Conservation (phyloP, 2,797 vertebrate genomes). For the Tapera naevia region DNA sequence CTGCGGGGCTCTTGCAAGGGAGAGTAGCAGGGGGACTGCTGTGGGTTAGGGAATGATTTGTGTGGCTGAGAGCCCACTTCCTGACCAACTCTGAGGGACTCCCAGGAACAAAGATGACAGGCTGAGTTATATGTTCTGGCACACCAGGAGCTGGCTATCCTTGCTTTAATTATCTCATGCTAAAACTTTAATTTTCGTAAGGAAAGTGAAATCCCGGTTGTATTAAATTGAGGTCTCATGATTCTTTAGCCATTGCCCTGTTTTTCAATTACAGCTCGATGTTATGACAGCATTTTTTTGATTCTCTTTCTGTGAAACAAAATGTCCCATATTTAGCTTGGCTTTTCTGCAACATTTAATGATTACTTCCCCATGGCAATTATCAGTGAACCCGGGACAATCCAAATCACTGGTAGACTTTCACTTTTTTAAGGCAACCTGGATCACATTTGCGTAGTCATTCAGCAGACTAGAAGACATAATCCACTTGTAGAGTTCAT, state of each 20-base stretch:
- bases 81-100: background rate
- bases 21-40: background rate
- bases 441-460: background rate
- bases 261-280: background rate
- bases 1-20: background rate
- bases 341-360: background rate
- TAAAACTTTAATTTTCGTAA: slow-evolving; percentile 28
- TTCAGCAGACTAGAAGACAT: background rate
- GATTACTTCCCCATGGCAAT: background rate
- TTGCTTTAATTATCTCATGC: slow-evolving; percentile 13
- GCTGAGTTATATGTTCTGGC: slow-evolving; percentile 11
- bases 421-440: background rate
- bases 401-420: background rate
- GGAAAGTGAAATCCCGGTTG: slow-evolving; percentile 8
- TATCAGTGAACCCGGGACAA: background rate
- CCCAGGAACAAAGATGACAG: background rate
- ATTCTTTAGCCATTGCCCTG: background rate
- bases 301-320: background rate
- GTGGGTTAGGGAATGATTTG: background rate
- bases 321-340: slow-evolving; percentile 12
- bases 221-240: slow-evolving; percentile 3
- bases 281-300: background rate
- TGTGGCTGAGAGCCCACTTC: background rate
- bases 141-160: background rate
- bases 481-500: background rate